Evolutionary conservation across 2,797 vertebrate genomes (phyloP), one percentile per base, ranked within the genome.

Genomic region (Amphiprion clarkii): DNA sequence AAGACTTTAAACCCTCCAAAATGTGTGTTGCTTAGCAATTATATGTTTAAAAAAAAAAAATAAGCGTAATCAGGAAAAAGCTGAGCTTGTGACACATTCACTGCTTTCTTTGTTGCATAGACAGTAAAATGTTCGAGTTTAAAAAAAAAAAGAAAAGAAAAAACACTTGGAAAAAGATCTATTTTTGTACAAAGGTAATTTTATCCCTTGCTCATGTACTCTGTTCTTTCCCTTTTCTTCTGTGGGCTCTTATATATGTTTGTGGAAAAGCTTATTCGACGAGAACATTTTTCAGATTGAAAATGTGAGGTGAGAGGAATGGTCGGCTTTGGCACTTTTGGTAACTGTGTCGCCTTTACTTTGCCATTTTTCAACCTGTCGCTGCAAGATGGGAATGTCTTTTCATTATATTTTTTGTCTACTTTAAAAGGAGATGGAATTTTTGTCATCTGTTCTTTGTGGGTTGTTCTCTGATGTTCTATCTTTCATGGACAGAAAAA

Each of bases 181-280:
- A 99, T 99, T 99, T 99, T 99, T 99, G 97, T 99, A 99, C 96
- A 98, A 96, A 97, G 96, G 96, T 97, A 96, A 97, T 96, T 98
- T 96, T 97, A 97, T 97, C 96, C 95, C 95, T 95, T 90, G 89
- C 90, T 90, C 96, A 94, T 94, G 89, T 94, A 92, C 90, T 92
- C 92, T 89, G 90, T 91, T 82, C 73, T 84, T 89, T 92, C 88
- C 89, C 90, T 81, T 89, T 86, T 90, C 87, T 93, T 94, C 93
- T 93, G 92, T 94, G 93, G 91, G 87, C 90, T 90, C 91, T 93
- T 94, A 91, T 88, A 77, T 86, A 92, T 78, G 86, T 93, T 27
- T 87, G 90, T 88, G 91, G 88, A 94, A 93, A 74, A 73, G 89
- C 89, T 89, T 85, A 84, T 71, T 92, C 79, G 54, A 84, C 67